Evolutionary conservation across 2,113 vertebrate species (phyloP), one percentile per base, ranked within the genome.

Genomic region (Brachyistius frenatus): DNA sequence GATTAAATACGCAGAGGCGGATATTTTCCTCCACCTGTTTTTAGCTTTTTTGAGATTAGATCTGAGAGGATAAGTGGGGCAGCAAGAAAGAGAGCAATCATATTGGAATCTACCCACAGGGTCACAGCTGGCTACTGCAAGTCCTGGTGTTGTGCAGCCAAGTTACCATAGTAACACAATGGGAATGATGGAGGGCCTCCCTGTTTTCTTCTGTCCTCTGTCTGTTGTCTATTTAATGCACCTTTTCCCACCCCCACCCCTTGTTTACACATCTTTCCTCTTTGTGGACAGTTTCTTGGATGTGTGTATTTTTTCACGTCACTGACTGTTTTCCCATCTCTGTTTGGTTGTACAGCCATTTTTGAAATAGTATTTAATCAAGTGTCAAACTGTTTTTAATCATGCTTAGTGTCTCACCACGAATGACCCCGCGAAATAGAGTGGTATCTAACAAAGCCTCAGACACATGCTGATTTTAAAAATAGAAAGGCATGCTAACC

Each of bases 401-500:
- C 54, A 60, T 53, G 50, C 56, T 71, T 44, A 5, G 47, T 36
- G 67, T 74, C 41, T 76, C 9, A 30, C 66, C 64, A 63, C 65
- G 73, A 66, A 81, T 88, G 76, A 80, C 75, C 70, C 66, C 53
- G 78, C 81, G 85, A 81, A 87, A 83, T 71, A 61, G 67, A 87
- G 77, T 75, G 74, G 67, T 79, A 78, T 88, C 85, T 75, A 85
- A 88, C 86, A 92, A 92, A 92, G 85, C 86, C 79, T 87, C 78
- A 70, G 70, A 88, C 88, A 90, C 83, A 91, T 88, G 88, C 78
- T 89, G 72, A 63, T 84, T 87, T 84, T 89, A 88, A 86, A 92
- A 90, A 92, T 92, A 91, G 89, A 93, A 93, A 91, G 88, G 90
- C 86, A 91, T 89, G 68, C 63, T 9, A 80, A 71, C 56, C 72